Conservation (phyloP, 2,797 vertebrate genomes). For the Hypotaenidia okinawae region DNA sequence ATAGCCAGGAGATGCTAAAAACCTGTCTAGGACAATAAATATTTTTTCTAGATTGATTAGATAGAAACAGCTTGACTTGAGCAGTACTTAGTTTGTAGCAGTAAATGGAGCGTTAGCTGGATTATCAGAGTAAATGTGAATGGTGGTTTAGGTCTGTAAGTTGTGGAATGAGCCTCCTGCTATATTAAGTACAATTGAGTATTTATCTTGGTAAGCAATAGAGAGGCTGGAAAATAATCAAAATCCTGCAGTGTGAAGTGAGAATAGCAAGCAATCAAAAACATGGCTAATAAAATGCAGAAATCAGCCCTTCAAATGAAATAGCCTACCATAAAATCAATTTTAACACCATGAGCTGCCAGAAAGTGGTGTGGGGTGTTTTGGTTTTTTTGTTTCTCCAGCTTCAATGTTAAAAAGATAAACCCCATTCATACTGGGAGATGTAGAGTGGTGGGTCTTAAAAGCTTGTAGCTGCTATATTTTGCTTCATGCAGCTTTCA, state of each 20-base stretch:
- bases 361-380: not conserved
- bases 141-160: not conserved
- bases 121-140: not conserved
- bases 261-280: conserved; percentile 9
- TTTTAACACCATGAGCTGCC: conserved; percentile 60
- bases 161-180: not conserved
- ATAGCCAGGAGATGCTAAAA: conserved; percentile 44
- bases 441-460: conserved; percentile 6
- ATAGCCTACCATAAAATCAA: conserved; percentile 60
- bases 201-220: not conserved
- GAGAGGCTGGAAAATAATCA: not conserved
- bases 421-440: not conserved
- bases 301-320: conserved; percentile 44
- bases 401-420: conserved; percentile 33
- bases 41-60: conserved; percentile 17
- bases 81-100: not conserved
- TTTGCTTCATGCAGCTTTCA: conserved; percentile 20
- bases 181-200: not conserved
- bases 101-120: conserved; percentile 5
- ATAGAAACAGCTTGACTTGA: not conserved
- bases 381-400: not conserved
- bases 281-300: conserved; percentile 33
- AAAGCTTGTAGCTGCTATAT: conserved; percentile 1
- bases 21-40: not conserved
- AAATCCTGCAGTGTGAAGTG: not conserved